Evolutionary conservation across 2,113 vertebrate genomes (phyloP).

Genomic region (Eudyptes chrysolophus): DNA sequence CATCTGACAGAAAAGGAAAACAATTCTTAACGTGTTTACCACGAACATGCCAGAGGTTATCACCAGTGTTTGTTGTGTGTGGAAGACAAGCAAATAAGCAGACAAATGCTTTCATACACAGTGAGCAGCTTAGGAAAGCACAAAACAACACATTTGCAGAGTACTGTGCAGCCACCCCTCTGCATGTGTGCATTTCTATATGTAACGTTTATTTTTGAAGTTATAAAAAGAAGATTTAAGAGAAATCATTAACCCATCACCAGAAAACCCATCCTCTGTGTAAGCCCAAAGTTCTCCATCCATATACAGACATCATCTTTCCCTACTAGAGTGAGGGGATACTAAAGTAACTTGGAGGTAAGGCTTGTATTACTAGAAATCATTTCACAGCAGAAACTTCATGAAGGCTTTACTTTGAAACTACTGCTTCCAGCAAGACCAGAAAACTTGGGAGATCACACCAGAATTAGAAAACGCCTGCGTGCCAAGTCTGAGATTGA

Average conservation of each 20-base stretch:
- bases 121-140: neutral
- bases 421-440: neutral
- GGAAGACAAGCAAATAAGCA: neutral
- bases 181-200: neutral
- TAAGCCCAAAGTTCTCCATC: neutral
- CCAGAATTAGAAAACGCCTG: neutral
- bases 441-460: neutral
- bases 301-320: neutral
- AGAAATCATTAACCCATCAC: neutral
- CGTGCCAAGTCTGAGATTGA: neutral
- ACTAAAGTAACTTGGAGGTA: neutral
- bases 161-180: neutral
- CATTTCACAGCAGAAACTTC: neutral
- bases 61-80: neutral
- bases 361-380: neutral
- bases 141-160: neutral
- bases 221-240: neutral
- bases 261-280: neutral
- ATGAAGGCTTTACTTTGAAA: neutral
- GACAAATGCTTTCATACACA: neutral
- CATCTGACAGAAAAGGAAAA: neutral
- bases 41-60: neutral
- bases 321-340: neutral
- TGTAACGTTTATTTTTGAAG: neutral
- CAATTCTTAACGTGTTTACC: neutral